Base-by-base conservation (phyloP, 2,797 vertebrate genomes). In the Hafferia zeledoni region DNA sequence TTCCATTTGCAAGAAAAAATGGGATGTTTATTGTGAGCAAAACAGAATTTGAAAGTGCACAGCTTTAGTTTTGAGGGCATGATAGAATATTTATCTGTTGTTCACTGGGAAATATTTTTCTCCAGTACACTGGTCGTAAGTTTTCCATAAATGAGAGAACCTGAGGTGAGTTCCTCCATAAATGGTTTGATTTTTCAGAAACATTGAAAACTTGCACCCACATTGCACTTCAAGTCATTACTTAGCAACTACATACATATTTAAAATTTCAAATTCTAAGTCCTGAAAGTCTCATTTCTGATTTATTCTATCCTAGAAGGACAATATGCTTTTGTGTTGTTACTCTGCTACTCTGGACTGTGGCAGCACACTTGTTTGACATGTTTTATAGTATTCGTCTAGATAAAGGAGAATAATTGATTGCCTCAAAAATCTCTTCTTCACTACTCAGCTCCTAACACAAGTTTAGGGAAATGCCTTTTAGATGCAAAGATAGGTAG, bases 171-270 rank as follows among this genome's bases (percentile, higher is more conserved):
- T 77, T 60, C 20, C 14, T 83, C 30, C 11, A 23, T 70, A 83
- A 89, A 79, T 16, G 64, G 35, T 31, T 35, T 79, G 65, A 59
- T 94, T 94, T 94, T 86, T 93, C 52, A 84, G 52, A 87, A 83
- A 61, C 41, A 6, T 37, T 49, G 24, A 80, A 79, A 87, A 77
- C 31, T 53, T 79, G 10, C 33, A 84, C 27, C 22, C 8, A 9
- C 74, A 35, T 53, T 92, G n/a, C 28, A 79, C 24, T 63, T 82
- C 39, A 74, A 44, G 12, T 30, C 17, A 70, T 93, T 90, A 17
- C 28, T 70, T 49, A 63, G 41, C 13, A 56, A 11, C 27, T 74
- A 65, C 22, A 27, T 53, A 46, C 18, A 28, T 30, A 60, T 70
- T 69, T 70, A 67, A 69, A 88, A 77, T 72, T 52, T 90, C 11